Percentiles rank a stretch among this genome's conserved stretches.
phyloP scores from a whole-genome alignment of 2,888 invertebrate genomes.

The Conomelus anceps region DNA sequence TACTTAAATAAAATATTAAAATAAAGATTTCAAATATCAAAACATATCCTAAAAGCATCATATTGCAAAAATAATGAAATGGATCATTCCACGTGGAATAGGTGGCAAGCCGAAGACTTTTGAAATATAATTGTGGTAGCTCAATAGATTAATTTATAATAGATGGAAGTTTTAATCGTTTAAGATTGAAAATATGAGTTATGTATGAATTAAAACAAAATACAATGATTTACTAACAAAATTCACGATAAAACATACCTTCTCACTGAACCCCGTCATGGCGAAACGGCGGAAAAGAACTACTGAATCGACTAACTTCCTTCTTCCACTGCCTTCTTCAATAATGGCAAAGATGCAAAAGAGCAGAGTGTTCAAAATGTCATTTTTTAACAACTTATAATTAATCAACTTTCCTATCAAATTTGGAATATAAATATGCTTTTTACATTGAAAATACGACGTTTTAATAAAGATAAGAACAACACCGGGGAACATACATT shows the following conservation, averaged over 20 bases:
- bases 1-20: too few relatives aligned
- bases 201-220: not conserved
- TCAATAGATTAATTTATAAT: not conserved
- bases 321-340: not conserved
- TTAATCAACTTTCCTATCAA: not conserved
- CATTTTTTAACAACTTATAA: too few relatives aligned
- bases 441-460: not conserved
- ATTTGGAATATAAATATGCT: not conserved
- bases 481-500: too few relatives aligned
- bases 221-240: constrained; percentile 13
- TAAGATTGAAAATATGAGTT: not conserved
- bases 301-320: not conserved
- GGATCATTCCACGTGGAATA: constrained; percentile 1
- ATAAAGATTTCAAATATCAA: not conserved
- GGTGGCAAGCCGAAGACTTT: not conserved
- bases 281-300: not conserved
- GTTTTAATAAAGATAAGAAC: not conserved
- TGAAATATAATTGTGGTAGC: not conserved
- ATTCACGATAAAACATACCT: constrained; percentile 51
- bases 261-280: constrained; percentile 76
- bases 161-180: not conserved
- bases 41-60: constrained; percentile 37
- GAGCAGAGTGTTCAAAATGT: not conserved
- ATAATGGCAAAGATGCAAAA: not conserved
- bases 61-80: not conserved